A percentile compares a stretch with the other conserved stretches of the same genome.
Evolutionary conservation across 2,113 vertebrate genomes (phyloP).

Genomic region (Clarias batrachus): DNA sequence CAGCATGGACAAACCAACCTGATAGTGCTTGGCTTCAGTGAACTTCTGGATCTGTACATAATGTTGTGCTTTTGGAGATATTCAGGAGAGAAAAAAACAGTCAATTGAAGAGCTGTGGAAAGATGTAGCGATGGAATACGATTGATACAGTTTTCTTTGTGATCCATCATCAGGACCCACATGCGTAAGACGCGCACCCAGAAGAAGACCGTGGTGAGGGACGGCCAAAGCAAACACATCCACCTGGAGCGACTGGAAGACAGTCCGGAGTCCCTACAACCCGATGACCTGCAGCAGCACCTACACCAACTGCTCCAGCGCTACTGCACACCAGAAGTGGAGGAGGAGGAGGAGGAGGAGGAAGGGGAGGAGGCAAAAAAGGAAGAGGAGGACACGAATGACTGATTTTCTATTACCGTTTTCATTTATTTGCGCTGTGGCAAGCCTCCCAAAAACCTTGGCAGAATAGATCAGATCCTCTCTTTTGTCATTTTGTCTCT

Average conservation of each 20-base stretch:
- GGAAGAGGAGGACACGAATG: slow-evolving; percentile 37
- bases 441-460: slow-evolving; percentile 29
- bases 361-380: slow-evolving; percentile 49
- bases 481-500: slow-evolving; percentile 19
- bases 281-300: slow-evolving; percentile 84
- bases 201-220: slow-evolving; percentile 95
- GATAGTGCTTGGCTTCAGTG: neutral
- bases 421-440: slow-evolving; percentile 19
- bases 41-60: neutral
- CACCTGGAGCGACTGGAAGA: slow-evolving; percentile 86
- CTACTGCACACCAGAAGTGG: slow-evolving; percentile 77
- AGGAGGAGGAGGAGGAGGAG: slow-evolving; percentile 72
- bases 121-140: neutral
- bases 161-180: slow-evolving; percentile 74
- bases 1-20: neutral
- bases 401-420: slow-evolving; percentile 44
- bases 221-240: slow-evolving; percentile 79
- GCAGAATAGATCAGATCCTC: slow-evolving; percentile 27
- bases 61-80: neutral
- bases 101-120: neutral
- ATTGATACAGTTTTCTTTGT: neutral
- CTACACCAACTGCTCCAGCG: slow-evolving; percentile 85
- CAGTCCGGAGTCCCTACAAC: slow-evolving; percentile 77
- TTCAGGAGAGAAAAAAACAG: neutral
- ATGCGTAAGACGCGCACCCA: slow-evolving; percentile 86